A percentile compares a stretch with the other conserved stretches of the same genome.
Conservation (phyloP, 53 echinoderm and acorn worm species). For the Stichopus horrens region DNA sequence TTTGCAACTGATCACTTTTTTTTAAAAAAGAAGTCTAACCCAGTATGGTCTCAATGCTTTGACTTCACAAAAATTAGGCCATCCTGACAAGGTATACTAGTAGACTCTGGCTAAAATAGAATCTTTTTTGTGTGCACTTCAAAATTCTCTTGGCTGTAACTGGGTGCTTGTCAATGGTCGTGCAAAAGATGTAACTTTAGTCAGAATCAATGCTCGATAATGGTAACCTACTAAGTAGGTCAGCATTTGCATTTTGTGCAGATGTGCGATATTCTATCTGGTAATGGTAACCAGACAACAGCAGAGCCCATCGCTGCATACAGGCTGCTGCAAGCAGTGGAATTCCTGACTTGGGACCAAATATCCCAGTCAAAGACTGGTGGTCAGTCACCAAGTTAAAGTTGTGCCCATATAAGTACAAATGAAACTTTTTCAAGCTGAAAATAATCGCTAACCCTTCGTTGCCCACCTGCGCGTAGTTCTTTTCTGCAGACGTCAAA, state of each 20-base stretch:
- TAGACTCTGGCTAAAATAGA: not conserved
- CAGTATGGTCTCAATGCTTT: not conserved
- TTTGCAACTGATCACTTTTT: no score
- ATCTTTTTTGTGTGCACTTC: constrained; percentile 12
- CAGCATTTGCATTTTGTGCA: no score
- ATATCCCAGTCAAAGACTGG: constrained; percentile 39
- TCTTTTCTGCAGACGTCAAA: constrained; percentile 19
- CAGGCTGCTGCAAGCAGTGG: constrained; percentile 45
- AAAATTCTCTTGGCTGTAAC: constrained; percentile 17
- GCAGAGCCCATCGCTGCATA: no score
- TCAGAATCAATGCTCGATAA: not conserved
- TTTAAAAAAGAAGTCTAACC: not conserved
- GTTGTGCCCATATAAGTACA: constrained; percentile 33
- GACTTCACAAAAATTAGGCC: not conserved
- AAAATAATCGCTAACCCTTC: constrained; percentile 43
- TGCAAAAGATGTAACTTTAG: no score
- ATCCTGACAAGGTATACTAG: constrained; percentile 31
- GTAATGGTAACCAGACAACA: constrained; percentile 43
- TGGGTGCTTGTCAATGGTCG: constrained; percentile 33
- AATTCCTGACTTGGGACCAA: constrained; percentile 38
- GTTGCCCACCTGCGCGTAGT: constrained; percentile 30
- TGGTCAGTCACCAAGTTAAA: constrained; percentile 38
- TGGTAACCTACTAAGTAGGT: constrained; percentile 47
- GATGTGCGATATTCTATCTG: constrained; percentile 21
- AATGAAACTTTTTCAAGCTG: constrained; percentile 44